A percentile compares a stretch with the other conserved stretches of the same genome.
Evolutionary conservation across 2,888 invertebrate species (phyloP).

Genomic region (Anarsia innoxiella): DNA sequence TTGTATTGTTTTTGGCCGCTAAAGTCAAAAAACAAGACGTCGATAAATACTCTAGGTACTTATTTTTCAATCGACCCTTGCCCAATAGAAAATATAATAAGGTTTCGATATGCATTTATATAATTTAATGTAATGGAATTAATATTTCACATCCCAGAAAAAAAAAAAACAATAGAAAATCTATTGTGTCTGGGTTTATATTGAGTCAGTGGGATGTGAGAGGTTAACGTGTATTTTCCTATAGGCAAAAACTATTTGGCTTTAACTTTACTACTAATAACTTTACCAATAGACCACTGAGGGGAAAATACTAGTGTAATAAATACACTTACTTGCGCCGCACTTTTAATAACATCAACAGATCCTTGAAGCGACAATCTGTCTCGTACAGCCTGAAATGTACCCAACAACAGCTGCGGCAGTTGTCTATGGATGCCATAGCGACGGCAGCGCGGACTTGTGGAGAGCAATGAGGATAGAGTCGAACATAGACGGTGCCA

Average conservation of each 20-base stretch:
- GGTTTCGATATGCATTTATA: too few relatives aligned
- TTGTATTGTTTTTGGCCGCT: too few relatives aligned
- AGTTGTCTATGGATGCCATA: conserved; percentile 46
- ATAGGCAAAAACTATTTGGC: neutral
- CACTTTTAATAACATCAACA: conserved; percentile 46
- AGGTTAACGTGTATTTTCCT: neutral
- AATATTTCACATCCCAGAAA: too few relatives aligned
- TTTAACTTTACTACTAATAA: neutral
- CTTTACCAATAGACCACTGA: neutral
- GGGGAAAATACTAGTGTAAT: too few relatives aligned
- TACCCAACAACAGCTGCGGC: conserved; percentile 29
- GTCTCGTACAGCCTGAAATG: conserved; percentile 45
- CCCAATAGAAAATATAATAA: too few relatives aligned
- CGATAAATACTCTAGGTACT: too few relatives aligned
- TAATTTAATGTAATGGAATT: too few relatives aligned
- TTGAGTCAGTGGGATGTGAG: too few relatives aligned
- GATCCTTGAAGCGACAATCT: conserved; percentile 49
- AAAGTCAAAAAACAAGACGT: too few relatives aligned
- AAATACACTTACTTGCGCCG: conserved; percentile 43
- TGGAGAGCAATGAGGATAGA: conserved; percentile 35
- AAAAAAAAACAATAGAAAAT: too few relatives aligned
- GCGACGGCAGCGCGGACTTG: conserved; percentile 37
- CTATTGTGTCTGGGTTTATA: too few relatives aligned
- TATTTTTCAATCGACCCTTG: too few relatives aligned
- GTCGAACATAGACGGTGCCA: conserved; percentile 48